Evolutionary conservation across 2,797 vertebrate genomes (phyloP).

Genomic region (Bovichtus diacanthus): DNA sequence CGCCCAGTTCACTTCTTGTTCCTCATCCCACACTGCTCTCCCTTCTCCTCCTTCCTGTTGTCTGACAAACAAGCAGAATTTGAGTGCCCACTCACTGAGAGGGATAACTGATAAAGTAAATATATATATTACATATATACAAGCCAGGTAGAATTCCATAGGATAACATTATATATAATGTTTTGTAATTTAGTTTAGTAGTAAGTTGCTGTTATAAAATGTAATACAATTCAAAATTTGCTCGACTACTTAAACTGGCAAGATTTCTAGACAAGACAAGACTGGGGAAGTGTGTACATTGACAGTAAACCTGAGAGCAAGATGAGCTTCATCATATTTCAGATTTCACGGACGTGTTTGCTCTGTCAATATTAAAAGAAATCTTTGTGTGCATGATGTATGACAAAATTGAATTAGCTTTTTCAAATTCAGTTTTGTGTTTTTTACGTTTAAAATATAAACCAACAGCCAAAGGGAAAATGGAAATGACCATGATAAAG

Average conservation of each 20-base stretch:
- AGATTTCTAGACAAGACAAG: neutral
- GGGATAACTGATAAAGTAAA: constrained; percentile 22
- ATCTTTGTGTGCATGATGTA: neutral
- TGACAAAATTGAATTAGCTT: neutral
- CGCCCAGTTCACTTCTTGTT: constrained; percentile 50
- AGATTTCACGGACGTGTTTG: too few species aligned
- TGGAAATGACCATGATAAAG: neutral
- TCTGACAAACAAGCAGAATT: constrained; percentile 37
- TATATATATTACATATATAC: neutral
- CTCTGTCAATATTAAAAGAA: too few species aligned
- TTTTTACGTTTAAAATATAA: neutral
- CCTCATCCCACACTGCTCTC: constrained; percentile 3
- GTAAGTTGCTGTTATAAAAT: neutral
- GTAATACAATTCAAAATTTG: neutral
- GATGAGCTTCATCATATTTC: neutral
- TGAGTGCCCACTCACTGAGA: constrained; percentile 12
- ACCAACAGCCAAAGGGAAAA: neutral
- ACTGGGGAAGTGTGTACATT: neutral
- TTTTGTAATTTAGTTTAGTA: too few species aligned
- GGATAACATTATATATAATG: neutral
- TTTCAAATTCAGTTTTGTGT: neutral
- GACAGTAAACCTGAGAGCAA: neutral
- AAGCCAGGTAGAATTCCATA: too few species aligned
- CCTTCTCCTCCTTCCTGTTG: constrained; percentile 18
- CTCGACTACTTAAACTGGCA: neutral